A percentile compares a stretch with the other conserved stretches of the same genome.
phyloP scores from a whole-genome alignment of 2,797 vertebrate species.

The Melanotaenia nigrans region DNA sequence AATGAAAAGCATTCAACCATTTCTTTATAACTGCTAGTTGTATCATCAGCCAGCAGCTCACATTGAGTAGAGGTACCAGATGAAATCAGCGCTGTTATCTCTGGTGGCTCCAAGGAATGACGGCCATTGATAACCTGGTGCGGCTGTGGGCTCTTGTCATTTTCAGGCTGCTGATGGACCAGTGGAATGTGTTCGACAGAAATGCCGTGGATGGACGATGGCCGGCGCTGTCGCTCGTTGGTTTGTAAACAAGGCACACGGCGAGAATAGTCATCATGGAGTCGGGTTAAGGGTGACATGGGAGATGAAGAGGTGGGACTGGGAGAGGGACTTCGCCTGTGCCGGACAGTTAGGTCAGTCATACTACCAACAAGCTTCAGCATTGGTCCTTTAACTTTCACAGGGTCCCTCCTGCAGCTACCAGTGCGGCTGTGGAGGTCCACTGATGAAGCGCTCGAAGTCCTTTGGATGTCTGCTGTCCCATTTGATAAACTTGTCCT shows the following conservation, averaged over 20 bases:
- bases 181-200: conserved; percentile 47
- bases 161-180: conserved; percentile 55
- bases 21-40: conserved; percentile 24
- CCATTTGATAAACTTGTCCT: conserved; percentile 59
- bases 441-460: conserved; percentile 80
- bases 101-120: conserved; percentile 20
- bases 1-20: conserved; percentile 31
- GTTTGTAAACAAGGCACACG: conserved; percentile 84
- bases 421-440: conserved; percentile 69
- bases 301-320: conserved; percentile 59
- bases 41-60: conserved; percentile 20
- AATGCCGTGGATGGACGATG: conserved; percentile 55
- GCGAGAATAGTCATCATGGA: conserved; percentile 95
- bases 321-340: conserved; percentile 71
- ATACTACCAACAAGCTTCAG: conserved; percentile 89
- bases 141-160: conserved; percentile 9
- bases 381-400: conserved; percentile 85
- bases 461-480: conserved; percentile 75
- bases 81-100: conserved; percentile 22
- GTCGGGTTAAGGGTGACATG: conserved; percentile 81
- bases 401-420: conserved; percentile 79
- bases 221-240: conserved; percentile 80
- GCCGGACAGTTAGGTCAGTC: conserved; percentile 84
- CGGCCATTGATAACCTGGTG: conserved; percentile 52
- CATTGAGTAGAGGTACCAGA: conserved; percentile 18